Percentiles rank a stretch among this genome's conserved stretches.
phyloP scores from a whole-genome alignment of 2,888 invertebrate species.

The Tuta absoluta region DNA sequence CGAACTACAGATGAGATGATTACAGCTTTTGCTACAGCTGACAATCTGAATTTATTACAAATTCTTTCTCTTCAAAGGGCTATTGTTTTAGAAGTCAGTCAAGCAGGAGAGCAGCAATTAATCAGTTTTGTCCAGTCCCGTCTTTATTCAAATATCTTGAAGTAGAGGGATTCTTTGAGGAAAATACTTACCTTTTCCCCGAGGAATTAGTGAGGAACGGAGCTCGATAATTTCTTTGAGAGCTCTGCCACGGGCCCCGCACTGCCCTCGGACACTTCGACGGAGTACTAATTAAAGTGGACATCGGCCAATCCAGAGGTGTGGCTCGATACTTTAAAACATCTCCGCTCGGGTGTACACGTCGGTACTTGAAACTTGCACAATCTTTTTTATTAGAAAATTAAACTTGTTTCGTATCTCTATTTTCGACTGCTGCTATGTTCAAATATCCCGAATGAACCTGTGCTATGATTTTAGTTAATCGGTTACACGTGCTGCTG shows the following conservation, averaged over 20 bases:
- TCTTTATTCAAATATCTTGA: constrained; percentile 10
- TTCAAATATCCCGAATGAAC: not conserved
- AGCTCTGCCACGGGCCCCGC: no score
- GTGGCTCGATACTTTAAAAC: constrained; percentile 10
- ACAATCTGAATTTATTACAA: constrained; percentile 2
- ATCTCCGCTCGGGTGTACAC: not conserved
- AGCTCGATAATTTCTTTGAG: constrained; percentile 59
- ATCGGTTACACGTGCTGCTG: not conserved
- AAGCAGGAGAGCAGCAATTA: not conserved
- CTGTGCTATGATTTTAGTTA: not conserved
- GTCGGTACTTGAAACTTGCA: constrained; percentile 1
- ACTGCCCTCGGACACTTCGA: constrained; percentile 57
- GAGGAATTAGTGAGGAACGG: constrained; percentile 28
- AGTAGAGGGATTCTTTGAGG: constrained; percentile 11
- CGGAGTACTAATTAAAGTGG: constrained; percentile 70
- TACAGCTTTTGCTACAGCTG: not conserved
- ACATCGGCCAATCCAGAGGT: constrained; percentile 55
- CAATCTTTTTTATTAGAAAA: not conserved
- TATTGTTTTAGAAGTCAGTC: constrained; percentile 13
- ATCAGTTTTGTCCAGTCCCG: constrained; percentile 4
- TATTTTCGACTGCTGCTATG: no score
- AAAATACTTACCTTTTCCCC: constrained; percentile 30
- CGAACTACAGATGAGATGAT: not conserved
- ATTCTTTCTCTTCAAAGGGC: not conserved
- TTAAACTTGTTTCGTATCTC: not conserved